These are phyloP conservation scores for Harpegnathos saltator DNA, from an alignment of 1,140 invertebrate genomes.

Conservation along the genomic window DNA sequence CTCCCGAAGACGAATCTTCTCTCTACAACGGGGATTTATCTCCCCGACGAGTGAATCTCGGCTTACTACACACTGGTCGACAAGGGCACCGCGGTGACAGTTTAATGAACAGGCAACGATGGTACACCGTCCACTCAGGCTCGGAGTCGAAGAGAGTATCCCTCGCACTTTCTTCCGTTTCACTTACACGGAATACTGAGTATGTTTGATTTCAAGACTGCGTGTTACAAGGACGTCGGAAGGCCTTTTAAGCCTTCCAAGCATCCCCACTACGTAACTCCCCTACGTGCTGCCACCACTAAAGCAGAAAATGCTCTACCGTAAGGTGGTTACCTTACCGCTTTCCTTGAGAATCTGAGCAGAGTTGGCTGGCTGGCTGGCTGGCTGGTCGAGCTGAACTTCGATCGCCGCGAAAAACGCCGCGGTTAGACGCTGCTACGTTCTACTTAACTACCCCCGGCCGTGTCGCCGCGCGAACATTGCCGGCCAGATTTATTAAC, in stretches of 20 bases:
- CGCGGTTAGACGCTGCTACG: slow-evolving; percentile 1
- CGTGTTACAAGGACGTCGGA: slow-evolving; percentile 80
- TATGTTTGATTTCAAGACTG: slow-evolving; percentile 80
- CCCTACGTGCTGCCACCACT: slow-evolving; percentile 76
- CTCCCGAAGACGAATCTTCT: no score
- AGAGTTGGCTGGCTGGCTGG: slow-evolving; percentile 30
- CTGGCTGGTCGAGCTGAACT: slow-evolving; percentile 25
- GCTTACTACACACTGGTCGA: slow-evolving; percentile 2
- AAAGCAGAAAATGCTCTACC: slow-evolving; percentile 64
- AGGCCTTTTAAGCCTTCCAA: slow-evolving; percentile 83
- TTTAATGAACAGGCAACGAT: not conserved
- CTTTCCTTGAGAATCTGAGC: slow-evolving; percentile 54
- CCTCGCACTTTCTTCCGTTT: slow-evolving; percentile 53
- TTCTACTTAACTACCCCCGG: not conserved
- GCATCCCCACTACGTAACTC: slow-evolving; percentile 72
- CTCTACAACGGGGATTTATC: not conserved
- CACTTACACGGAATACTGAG: slow-evolving; percentile 38
- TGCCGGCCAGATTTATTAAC: slow-evolving; percentile 29
- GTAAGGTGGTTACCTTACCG: slow-evolving; percentile 63
- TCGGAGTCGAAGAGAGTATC: not conserved
- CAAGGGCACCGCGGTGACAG: not conserved
- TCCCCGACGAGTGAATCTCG: not conserved
- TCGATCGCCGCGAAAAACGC: slow-evolving; percentile 65
- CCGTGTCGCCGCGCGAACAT: not conserved
- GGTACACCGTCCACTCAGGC: no score